These are phyloP conservation scores for Verasper variegatus DNA, from an alignment of 2,113 vertebrate species.

Conservation along the genomic window DNA sequence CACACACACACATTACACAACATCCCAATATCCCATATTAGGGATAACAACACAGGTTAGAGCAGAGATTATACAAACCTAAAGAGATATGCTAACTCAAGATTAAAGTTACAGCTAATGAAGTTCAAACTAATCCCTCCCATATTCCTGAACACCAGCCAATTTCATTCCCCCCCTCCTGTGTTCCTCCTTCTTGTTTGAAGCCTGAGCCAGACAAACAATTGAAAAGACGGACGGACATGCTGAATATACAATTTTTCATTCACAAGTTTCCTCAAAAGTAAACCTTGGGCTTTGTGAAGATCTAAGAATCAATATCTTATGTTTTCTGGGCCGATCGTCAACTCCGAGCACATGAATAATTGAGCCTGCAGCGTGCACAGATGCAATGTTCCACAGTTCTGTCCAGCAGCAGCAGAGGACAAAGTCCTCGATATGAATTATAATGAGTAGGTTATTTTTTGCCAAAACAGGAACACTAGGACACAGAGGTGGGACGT, in stretches of 20 bases:
- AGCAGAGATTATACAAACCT: slow-evolving; percentile 7
- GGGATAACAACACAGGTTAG: neutral
- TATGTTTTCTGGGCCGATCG: slow-evolving; percentile 29
- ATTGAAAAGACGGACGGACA: slow-evolving; percentile 18
- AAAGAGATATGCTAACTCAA: slow-evolving; percentile 30
- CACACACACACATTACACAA: neutral
- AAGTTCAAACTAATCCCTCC: slow-evolving; percentile 36
- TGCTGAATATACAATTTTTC: slow-evolving; percentile 56
- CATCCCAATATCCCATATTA: neutral
- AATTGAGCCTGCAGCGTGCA: slow-evolving; percentile 40
- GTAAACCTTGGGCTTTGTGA: slow-evolving; percentile 48
- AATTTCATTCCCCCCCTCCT: slow-evolving; percentile 22
- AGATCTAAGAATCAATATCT: slow-evolving; percentile 59
- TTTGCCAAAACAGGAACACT: neutral
- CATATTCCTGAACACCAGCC: slow-evolving; percentile 2
- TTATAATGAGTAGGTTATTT: slow-evolving; percentile 19
- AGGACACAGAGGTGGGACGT: neutral
- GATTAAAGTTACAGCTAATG: slow-evolving; percentile 44
- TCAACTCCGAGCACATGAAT: slow-evolving; percentile 45
- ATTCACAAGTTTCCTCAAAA: slow-evolving; percentile 48
- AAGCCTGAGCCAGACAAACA: slow-evolving; percentile 38
- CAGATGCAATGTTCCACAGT: slow-evolving; percentile 3
- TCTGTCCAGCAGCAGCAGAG: neutral
- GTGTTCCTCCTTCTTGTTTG: slow-evolving; percentile 15
- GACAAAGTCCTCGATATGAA: slow-evolving; percentile 19